These are phyloP conservation scores for Drosophila pseudotakahashii DNA, from an alignment of 2,888 invertebrate species.

Conservation along the genomic window DNA sequence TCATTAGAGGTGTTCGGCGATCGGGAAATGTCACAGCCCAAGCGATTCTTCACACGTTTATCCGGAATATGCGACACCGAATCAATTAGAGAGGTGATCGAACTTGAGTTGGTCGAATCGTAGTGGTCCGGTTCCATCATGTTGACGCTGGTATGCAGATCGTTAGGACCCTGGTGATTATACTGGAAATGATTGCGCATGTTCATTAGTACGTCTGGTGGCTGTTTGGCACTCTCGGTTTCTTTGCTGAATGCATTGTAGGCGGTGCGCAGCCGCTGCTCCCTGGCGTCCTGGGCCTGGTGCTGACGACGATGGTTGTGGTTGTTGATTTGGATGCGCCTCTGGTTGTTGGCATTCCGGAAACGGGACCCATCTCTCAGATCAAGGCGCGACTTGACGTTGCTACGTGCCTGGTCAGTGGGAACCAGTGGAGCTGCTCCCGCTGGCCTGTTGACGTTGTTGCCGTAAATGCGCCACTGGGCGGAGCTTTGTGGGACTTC, in stretches of 20 bases:
- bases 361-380: neutral
- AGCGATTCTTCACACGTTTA: neutral
- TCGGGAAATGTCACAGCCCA: neutral
- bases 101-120: neutral
- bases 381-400: slow-evolving; percentile 11
- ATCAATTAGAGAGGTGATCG: neutral
- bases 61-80: slow-evolving; percentile 3
- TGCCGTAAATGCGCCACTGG: slow-evolving; percentile 62
- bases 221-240: neutral
- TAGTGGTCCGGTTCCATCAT: neutral
- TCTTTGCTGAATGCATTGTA: slow-evolving; percentile 22
- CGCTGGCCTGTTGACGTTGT: slow-evolving; percentile 60
- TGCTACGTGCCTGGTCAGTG: neutral
- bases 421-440: slow-evolving; percentile 64
- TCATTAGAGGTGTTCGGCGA: neutral
- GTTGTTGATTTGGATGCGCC: neutral
- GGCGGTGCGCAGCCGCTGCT: slow-evolving; percentile 36
- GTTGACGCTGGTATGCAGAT: neutral
- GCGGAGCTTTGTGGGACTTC: slow-evolving; percentile 29
- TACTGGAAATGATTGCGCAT: slow-evolving; percentile 15
- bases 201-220: slow-evolving; percentile 7
- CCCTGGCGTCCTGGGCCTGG: neutral
- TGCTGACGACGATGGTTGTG: slow-evolving; percentile 8
- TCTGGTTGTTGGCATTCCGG: neutral
- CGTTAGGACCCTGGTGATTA: neutral